These are phyloP conservation scores for Megamerina dolium DNA, from an alignment of 2,888 invertebrate species.

Conservation along the genomic window DNA sequence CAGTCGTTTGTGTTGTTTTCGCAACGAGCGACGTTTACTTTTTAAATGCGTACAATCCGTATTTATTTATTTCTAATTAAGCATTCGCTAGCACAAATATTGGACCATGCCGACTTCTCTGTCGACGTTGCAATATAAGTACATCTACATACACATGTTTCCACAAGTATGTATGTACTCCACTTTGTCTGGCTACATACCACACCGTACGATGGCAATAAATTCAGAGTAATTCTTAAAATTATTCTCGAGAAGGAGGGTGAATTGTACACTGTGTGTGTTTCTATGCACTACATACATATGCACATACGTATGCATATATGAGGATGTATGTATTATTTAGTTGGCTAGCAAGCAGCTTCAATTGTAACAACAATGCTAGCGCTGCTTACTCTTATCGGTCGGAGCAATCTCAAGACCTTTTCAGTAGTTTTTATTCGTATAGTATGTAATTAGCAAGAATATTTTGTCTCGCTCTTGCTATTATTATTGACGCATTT, in stretches of 20 bases:
- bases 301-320: neutral
- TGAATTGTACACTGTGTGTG: neutral
- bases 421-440: too few relatives aligned
- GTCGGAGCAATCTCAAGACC: constrained; percentile 26
- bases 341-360: too few relatives aligned
- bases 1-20: constrained; percentile 22
- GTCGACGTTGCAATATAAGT: neutral
- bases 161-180: neutral
- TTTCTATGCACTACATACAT: neutral
- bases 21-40: constrained; percentile 28
- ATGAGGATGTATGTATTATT: neutral
- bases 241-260: neutral
- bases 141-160: too few relatives aligned
- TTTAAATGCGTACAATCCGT: constrained; percentile 31
- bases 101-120: constrained; percentile 16
- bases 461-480: too few relatives aligned
- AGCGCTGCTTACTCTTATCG: constrained; percentile 25
- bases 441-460: too few relatives aligned
- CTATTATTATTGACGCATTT: too few relatives aligned
- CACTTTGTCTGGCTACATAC: too few relatives aligned
- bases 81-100: constrained; percentile 22
- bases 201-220: constrained; percentile 1
- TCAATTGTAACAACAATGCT: too few relatives aligned
- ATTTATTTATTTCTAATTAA: constrained; percentile 34
- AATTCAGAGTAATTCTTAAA: constrained; percentile 15